phyloP scores from a whole-genome alignment of 2,797 vertebrate species.

The Antrozous pallidus region DNA sequence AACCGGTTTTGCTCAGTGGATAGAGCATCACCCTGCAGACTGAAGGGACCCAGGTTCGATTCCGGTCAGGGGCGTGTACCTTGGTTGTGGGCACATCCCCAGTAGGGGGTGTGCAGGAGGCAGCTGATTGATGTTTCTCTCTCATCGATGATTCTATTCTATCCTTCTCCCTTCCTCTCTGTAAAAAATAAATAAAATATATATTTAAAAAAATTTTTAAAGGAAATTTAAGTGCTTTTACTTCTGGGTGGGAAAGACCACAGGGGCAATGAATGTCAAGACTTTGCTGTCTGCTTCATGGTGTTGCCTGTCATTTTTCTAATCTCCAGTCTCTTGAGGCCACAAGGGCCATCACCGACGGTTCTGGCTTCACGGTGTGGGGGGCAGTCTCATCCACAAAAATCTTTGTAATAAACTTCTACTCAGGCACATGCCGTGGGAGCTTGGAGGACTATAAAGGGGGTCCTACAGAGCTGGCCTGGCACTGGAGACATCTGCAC shows the following conservation, averaged over 20 bases:
- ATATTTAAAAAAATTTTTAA: no score
- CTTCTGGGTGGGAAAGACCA: not conserved
- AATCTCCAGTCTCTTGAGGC: not conserved
- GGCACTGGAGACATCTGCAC: accelerated
- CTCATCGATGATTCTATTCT: no score
- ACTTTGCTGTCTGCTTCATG: not conserved
- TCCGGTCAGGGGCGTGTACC: no score
- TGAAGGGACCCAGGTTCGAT: no score
- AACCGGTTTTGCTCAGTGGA: no score
- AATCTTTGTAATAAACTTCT: not conserved
- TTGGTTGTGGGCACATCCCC: no score
- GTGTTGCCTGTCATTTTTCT: not conserved
- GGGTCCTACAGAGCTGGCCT: accelerated
- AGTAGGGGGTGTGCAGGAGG: no score
- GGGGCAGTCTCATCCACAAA: not conserved
- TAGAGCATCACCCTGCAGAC: no score
- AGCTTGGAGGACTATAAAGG: not conserved
- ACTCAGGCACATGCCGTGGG: not conserved
- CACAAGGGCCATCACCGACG: not conserved
- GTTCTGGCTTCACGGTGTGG: accelerated
- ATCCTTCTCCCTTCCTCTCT: no score
- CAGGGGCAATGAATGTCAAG: not conserved
- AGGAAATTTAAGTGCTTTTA: not conserved
- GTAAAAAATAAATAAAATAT: no score
- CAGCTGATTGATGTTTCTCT: no score